phyloP scores from a whole-genome alignment of 2,113 vertebrate species.

The Psammodynastes pulverulentus region DNA sequence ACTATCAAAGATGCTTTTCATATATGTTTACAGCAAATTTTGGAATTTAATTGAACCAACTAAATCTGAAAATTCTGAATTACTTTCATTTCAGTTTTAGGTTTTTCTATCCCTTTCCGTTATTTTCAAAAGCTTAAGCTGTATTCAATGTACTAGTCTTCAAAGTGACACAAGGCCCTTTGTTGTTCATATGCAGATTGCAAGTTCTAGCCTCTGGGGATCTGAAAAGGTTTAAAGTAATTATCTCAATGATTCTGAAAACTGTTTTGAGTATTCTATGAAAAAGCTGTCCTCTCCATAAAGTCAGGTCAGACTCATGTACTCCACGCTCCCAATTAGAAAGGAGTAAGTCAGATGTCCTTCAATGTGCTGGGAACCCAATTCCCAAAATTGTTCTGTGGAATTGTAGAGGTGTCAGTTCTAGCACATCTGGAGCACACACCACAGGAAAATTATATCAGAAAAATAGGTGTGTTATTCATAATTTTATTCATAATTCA shows the following conservation, averaged over 20 bases:
- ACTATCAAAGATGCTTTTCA: background rate
- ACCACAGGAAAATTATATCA: constrained; percentile 15
- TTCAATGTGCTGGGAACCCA: background rate
- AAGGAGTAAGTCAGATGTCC: constrained; percentile 30
- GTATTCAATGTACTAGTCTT: background rate
- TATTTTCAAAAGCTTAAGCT: background rate
- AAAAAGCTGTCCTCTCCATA: background rate
- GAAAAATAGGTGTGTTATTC: constrained; percentile 14
- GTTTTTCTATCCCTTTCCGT: background rate
- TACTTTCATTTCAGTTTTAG: background rate
- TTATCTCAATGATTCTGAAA: background rate
- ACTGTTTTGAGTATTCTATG: background rate
- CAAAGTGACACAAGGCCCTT: background rate
- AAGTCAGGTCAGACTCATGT: constrained; percentile 34
- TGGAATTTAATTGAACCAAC: background rate
- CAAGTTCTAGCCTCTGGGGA: background rate
- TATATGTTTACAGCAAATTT: background rate
- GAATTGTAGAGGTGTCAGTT: background rate
- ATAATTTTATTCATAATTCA: background rate
- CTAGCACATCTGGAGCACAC: background rate
- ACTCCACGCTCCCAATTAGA: constrained; percentile 48
- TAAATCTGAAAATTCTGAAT: background rate
- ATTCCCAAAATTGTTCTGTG: background rate
- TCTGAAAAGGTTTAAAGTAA: background rate
- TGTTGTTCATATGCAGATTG: background rate